Evolutionary conservation across 2,113 vertebrate species (phyloP), one percentile per base, ranked within the genome.

Genomic region (Rhipidura dahli): DNA sequence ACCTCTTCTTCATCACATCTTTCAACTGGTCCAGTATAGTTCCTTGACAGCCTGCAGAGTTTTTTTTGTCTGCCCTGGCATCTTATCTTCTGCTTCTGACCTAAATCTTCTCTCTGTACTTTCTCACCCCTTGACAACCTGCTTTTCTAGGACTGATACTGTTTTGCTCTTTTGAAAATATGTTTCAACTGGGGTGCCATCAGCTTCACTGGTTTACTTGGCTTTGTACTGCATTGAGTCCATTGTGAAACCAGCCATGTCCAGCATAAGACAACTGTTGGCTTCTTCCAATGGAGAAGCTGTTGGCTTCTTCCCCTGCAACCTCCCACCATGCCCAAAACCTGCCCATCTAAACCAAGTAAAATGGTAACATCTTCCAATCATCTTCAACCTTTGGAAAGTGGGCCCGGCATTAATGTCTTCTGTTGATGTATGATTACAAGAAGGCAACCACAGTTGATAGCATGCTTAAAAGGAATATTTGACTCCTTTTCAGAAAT

Each of bases 21-120:
- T 66, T 66, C 10, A 12, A 26, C 26, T 39, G 9, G 17, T 37
- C 27, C 30, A 61, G 35, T 2, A 1, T 13, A 37, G 2, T 1
- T 82, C 18, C 28, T 56, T 3, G 1, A 22, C 6, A 15, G 9
- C 4, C 5, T 64, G 9, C 16, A 30, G 4, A 8, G 5, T 0
- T n/a, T 61, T 61, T 88, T 63, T 50, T 24, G 17, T 79, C 15
- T 63, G 13, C 2, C 15, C 26, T 8, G 4, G 4, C 8, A 49
- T 26, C 23, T 87, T 61, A 4, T 49, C 15, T 39, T 90, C 15
- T 2, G 30, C 33, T 17, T 72, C 24, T 61, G 7, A n/a, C 11
- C 13, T 45, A 69, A 78, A 15, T 12, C 2, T 39, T 87, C 10
- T 16, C 11, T 59, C 11, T 59, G 23, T 2, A 20, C 14, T 54